Base-by-base conservation (phyloP, 2,113 vertebrate species). In the Emydura subglobosa region DNA sequence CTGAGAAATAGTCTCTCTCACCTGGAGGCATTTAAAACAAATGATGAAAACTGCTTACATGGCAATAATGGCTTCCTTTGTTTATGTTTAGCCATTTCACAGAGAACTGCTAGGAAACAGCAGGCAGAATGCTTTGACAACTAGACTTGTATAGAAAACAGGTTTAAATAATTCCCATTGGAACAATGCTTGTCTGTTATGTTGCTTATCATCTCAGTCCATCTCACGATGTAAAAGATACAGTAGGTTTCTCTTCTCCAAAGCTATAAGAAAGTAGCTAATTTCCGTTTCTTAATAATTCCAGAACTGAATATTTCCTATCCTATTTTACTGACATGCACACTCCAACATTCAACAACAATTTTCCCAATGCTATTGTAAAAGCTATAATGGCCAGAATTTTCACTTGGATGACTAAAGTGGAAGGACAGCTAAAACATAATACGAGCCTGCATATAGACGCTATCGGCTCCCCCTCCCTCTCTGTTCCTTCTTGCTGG, bases 301-400 rank as follows among this genome's bases (percentile, higher is more conserved):
- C 80, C 42, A 90, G 88, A 94, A 74, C 34, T 22, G 55, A 4
- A 24, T 76, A 76, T 44, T 44, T 39, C 11, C 72, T 44, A 42
- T 74, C 44, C 25, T 50, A 1, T n/a, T 85, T 34, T 1, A 86
- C 8, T 86, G 31, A 34, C 54, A 87, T 5, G 82, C 17, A 86
- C 11, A 55, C 0, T 51, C 17, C 39, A 72, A 83, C 1, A 0
- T 39, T 83, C 2, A 2, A 44, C 0, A 72, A 54, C 54, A 74
- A 44, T 47, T 22, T 14, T 5, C 78, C 2, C 53, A 84, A 42
- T 10, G 84, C 2, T 80, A 68, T 29, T 24, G 59, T 1, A 3
- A 83, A 95, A 87, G 80, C 59, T 0, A 1, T 5, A 14, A 92
- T 65, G 27, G 24, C 81, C 9, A 1, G 24, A 11, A 42, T 24